Evolutionary conservation across 2,797 vertebrate species (phyloP), one percentile per base, ranked within the genome.

Genomic region (Clarias platycephalus): DNA sequence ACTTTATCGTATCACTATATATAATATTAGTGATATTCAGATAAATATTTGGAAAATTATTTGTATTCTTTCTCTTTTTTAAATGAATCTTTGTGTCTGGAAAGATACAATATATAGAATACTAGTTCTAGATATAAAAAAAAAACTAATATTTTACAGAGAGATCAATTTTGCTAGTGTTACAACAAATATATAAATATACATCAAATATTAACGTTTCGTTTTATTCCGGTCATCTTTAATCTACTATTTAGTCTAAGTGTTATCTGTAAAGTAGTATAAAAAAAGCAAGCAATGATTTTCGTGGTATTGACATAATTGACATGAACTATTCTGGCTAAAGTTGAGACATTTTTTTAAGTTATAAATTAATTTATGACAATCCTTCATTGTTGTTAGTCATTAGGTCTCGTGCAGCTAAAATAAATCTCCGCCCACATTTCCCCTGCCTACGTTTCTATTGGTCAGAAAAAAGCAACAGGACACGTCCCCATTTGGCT

Each of bases 401-500:
- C 81, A 74, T 72, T 84, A 66, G 24, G 44, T 62, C 77, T 79
- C 37, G 74, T 68, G 26, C 18, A n/a, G 67, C 71, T 7, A 28
- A 24, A 20, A 60, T n/a, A 15, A 83, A 49, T 10, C 76, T 55
- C 85, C 83, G 53, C 87, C 87, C 82, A 76, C 70, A 60, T 12
- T 26, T 37, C 57, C 55, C 71, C 13, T 20, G 3, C 68, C 34
- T 77, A 26, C 75, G 10, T 28, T 62, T 13, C 75, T 71, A 96
- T 95, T 95, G 95, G 95, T 79, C 91, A 34, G 82, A 34, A 16
- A 84, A 77, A 88, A 13, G 3, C 3, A 18, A 0, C 37, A 68
- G 70, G 24, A 76, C 88, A 88, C 89, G 83, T 90, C 94, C 90
- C 85, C 71, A 44, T 81, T 78, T 83, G 82, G 55, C 75, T 31